These are phyloP conservation scores for Pluvialis apricaria DNA, from an alignment of 2,113 vertebrate species.

Conservation along the genomic window DNA sequence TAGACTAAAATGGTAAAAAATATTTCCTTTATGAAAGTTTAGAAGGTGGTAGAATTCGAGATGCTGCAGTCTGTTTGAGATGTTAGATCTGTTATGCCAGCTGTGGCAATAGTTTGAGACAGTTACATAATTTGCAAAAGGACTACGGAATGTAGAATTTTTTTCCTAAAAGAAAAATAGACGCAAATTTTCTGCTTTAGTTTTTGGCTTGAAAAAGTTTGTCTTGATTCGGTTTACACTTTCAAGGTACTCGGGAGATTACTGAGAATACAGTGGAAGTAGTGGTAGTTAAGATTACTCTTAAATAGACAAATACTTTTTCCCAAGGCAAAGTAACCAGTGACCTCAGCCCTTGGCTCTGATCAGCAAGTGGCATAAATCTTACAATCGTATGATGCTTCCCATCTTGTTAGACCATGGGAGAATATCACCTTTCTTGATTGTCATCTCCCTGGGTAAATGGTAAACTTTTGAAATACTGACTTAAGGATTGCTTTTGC, in stretches of 20 bases:
- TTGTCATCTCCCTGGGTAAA: neutral
- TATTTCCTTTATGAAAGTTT: neutral
- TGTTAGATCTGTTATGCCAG: neutral
- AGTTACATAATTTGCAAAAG: neutral
- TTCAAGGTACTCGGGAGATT: neutral
- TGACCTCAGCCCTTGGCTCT: neutral
- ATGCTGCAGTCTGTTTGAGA: neutral
- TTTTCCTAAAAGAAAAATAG: neutral
- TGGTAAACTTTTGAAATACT: neutral
- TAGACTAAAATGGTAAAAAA: neutral
- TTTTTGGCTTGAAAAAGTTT: neutral
- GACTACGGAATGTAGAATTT: neutral
- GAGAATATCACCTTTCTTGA: neutral
- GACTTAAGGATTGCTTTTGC: neutral
- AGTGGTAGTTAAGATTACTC: neutral
- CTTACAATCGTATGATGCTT: neutral
- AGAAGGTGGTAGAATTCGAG: neutral
- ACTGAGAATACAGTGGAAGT: neutral
- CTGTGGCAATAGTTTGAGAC: neutral
- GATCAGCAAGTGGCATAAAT: neutral
- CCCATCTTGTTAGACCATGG: neutral
- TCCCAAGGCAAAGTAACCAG: neutral
- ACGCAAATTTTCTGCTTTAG: neutral
- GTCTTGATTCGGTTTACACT: neutral
- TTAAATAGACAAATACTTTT: neutral